phyloP scores from a whole-genome alignment of 2,113 vertebrate genomes.

The Cairina moschata region DNA sequence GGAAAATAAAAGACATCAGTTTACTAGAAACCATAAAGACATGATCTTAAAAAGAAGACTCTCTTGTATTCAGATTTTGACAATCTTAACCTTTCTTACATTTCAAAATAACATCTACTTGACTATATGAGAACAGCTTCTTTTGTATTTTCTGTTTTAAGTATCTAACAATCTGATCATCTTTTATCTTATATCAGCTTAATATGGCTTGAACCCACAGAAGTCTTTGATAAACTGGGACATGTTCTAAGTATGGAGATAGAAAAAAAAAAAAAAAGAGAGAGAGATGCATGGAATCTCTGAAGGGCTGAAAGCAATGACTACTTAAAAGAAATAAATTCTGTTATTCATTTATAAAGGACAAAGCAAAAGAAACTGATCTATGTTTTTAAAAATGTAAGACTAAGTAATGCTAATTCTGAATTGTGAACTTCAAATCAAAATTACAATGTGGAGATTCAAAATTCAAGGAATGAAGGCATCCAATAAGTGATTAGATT shows the following conservation, averaged over 20 bases:
- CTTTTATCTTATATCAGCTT: background rate
- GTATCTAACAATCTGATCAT: background rate
- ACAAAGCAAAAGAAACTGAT: background rate
- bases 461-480: background rate
- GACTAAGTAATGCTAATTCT: background rate
- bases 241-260: background rate
- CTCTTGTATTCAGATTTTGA: background rate
- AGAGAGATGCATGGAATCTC: background rate
- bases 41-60: background rate
- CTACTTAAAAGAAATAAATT: background rate
- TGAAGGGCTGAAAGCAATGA: background rate
- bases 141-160: background rate
- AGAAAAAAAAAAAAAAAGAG: background rate
- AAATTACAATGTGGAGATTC: background rate
- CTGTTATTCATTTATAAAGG: background rate
- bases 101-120: background rate
- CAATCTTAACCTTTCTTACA: background rate
- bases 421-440: background rate
- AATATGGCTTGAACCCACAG: background rate
- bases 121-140: background rate
- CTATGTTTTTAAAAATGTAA: background rate
- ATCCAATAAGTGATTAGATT: background rate
- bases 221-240: background rate
- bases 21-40: background rate
- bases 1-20: background rate